Conservation (phyloP, 2,888 invertebrate genomes). For the Laothoe populi region DNA sequence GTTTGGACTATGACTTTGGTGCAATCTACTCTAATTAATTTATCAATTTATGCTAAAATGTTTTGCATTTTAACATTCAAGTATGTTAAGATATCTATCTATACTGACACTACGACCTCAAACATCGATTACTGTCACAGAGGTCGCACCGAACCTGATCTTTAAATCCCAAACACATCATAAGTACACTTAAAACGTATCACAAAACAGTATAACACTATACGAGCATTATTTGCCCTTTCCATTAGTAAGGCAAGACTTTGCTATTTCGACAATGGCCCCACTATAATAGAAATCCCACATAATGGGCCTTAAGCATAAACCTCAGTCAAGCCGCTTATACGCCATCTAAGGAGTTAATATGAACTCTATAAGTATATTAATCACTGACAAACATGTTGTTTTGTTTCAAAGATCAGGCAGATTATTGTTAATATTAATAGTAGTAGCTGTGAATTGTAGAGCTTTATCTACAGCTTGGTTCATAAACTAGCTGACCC, state of each 20-base stretch:
- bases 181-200: slow-evolving; percentile 15
- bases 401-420: neutral
- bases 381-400: slow-evolving; percentile 5
- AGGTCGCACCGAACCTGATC: neutral
- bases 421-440: too few relatives aligned
- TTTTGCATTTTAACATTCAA: too few relatives aligned
- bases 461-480: too few relatives aligned
- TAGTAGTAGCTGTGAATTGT: too few relatives aligned
- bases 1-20: too few relatives aligned
- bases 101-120: neutral
- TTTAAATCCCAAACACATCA: slow-evolving; percentile 8
- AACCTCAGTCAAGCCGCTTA: slow-evolving; percentile 23
- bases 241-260: slow-evolving; percentile 55
- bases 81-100: too few relatives aligned
- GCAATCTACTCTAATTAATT: too few relatives aligned
- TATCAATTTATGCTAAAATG: too few relatives aligned
- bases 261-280: slow-evolving; percentile 49
- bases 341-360: slow-evolving; percentile 10
- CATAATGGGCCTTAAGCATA: slow-evolving; percentile 39
- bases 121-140: neutral
- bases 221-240: slow-evolving; percentile 33
- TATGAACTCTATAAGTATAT: neutral
- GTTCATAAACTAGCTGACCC: too few relatives aligned
- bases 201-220: slow-evolving; percentile 19
- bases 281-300: slow-evolving; percentile 41